These are phyloP conservation scores for Margarornis squamiger DNA, from an alignment of 2,797 vertebrate genomes.

Conservation along the genomic window DNA sequence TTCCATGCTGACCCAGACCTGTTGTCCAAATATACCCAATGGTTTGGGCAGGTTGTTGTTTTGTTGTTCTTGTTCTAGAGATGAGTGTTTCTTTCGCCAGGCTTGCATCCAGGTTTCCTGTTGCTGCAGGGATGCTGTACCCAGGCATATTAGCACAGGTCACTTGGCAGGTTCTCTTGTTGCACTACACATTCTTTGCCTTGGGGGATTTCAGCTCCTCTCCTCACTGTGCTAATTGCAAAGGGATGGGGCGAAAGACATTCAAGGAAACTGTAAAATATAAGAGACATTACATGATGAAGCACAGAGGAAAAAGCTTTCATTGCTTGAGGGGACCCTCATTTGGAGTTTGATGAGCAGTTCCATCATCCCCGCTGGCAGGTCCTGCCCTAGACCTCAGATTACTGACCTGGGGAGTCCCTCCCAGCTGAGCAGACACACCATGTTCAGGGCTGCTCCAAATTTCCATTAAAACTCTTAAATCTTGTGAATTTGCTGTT, in stretches of 20 bases:
- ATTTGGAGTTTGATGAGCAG: not conserved
- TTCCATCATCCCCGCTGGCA: fast-evolving
- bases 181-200: not conserved
- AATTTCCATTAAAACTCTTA: not conserved
- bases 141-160: not conserved
- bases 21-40: not conserved
- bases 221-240: not conserved
- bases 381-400: not conserved
- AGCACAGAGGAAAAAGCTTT: not conserved
- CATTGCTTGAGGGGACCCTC: not conserved
- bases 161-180: not conserved
- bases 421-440: not conserved
- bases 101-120: fast-evolving
- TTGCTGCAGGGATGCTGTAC: not conserved
- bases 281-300: fast-evolving
- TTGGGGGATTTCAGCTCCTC: not conserved
- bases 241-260: not conserved
- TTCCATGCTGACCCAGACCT: not conserved
- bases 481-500: not conserved
- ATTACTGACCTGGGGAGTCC: not conserved
- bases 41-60: not conserved
- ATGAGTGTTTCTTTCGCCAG: not conserved
- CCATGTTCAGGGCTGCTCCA: not conserved
- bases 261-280: not conserved
- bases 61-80: fast-evolving